A percentile compares a stretch with the other conserved stretches of the same genome.
These are phyloP conservation scores for Drosophila seguyi DNA, from an alignment of 1,140 invertebrate genomes.

Conservation along the genomic window DNA sequence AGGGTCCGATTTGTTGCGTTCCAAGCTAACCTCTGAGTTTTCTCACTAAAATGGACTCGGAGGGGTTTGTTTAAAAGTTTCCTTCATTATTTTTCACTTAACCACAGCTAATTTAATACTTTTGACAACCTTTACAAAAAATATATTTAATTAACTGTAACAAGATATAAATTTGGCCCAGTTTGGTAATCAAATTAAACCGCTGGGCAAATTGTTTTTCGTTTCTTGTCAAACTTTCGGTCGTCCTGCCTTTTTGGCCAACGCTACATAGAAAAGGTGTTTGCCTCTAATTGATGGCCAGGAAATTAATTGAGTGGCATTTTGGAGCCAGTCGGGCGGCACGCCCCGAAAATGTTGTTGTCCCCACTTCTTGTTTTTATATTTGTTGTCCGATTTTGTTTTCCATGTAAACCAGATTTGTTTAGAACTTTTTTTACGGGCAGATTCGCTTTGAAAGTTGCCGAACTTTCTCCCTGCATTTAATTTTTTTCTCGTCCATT, in stretches of 20 bases:
- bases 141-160: constrained; percentile 63
- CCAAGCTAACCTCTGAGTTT: constrained; percentile 7
- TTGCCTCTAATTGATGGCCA: constrained; percentile 65
- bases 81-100: constrained; percentile 31
- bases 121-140: constrained; percentile 17
- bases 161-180: constrained; percentile 48
- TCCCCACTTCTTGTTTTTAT: not conserved
- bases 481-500: constrained; percentile 21
- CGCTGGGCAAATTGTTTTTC: constrained; percentile 46
- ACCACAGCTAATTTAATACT: constrained; percentile 39
- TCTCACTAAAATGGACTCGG: not conserved
- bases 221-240: constrained; percentile 55
- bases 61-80: not conserved
- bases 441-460: constrained; percentile 45
- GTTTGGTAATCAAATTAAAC: constrained; percentile 47
- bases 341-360: constrained; percentile 29
- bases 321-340: constrained; percentile 35
- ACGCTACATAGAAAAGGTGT: constrained; percentile 76
- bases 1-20: constrained; percentile 62
- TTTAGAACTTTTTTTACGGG: constrained; percentile 47
- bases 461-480: constrained; percentile 38
- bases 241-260: constrained; percentile 8
- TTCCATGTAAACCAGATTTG: constrained; percentile 49
- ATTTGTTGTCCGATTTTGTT: constrained; percentile 20
- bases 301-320: constrained; percentile 68